Conservation (phyloP, 2,113 vertebrate species). For the rat (Rattus norvegicus) region GRCr8 NC_086029.1:80694501-80695000, state of each 20-base stretch:
- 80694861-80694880: neutral
- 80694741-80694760: neutral
- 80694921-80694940: neutral
- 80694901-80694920: neutral
- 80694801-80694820: neutral
- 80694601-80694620: conserved; percentile 2
- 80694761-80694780: neutral
- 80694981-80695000: conserved; percentile 1
- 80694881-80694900: neutral
- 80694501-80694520: too few relatives aligned
- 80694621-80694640: neutral
- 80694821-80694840: too few relatives aligned
- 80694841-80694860: neutral
- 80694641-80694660: too few relatives aligned
- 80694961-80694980: conserved; percentile 24
- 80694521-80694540: neutral
- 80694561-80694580: conserved; percentile 19
- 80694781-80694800: neutral
- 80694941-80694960: neutral
- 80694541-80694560: neutral
- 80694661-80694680: accelerated
- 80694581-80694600: conserved; percentile 10
- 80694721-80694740: neutral
- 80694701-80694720: neutral
- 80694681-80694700: neutral